Evolutionary conservation across 2,888 invertebrate species (phyloP).

Genomic region (Aphodius granarius): DNA sequence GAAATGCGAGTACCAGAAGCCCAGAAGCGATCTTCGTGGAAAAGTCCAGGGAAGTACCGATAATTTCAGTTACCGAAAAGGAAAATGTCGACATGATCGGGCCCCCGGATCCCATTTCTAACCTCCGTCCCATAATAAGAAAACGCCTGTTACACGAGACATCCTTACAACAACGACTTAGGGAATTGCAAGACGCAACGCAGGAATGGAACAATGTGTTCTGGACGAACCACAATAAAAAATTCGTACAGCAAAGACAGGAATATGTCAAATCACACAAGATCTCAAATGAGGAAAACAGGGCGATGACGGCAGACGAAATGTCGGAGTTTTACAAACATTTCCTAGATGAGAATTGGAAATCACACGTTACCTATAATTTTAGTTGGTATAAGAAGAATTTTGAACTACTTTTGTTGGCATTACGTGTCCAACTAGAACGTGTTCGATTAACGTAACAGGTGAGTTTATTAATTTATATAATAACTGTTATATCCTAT

Average conservation of each 20-base stretch:
- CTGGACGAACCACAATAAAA: slow-evolving; percentile 79
- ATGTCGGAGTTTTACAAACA: slow-evolving; percentile 88
- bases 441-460: slow-evolving; percentile 27
- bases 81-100: slow-evolving; percentile 67
- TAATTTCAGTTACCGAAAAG: slow-evolving; percentile 45
- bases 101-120: slow-evolving; percentile 79
- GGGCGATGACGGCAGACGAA: slow-evolving; percentile 72
- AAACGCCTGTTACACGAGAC: slow-evolving; percentile 68
- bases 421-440: slow-evolving; percentile 62
- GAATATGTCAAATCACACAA: slow-evolving; percentile 55
- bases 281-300: slow-evolving; percentile 47
- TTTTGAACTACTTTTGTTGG: slow-evolving; percentile 63
- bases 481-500: no score
- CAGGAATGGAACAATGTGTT: slow-evolving; percentile 85
- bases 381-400: slow-evolving; percentile 83
- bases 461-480: slow-evolving; percentile 17
- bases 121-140: slow-evolving; percentile 73
- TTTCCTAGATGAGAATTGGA: slow-evolving; percentile 83
- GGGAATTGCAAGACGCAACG: slow-evolving; percentile 67
- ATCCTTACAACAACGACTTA: slow-evolving; percentile 62
- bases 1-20: slow-evolving; percentile 18
- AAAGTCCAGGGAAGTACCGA: slow-evolving; percentile 42
- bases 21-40: slow-evolving; percentile 35
- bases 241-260: slow-evolving; percentile 69
- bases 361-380: slow-evolving; percentile 74